phyloP scores from a whole-genome alignment of 1,140 invertebrate genomes.

The Drosophila pseudoananassae region DNA sequence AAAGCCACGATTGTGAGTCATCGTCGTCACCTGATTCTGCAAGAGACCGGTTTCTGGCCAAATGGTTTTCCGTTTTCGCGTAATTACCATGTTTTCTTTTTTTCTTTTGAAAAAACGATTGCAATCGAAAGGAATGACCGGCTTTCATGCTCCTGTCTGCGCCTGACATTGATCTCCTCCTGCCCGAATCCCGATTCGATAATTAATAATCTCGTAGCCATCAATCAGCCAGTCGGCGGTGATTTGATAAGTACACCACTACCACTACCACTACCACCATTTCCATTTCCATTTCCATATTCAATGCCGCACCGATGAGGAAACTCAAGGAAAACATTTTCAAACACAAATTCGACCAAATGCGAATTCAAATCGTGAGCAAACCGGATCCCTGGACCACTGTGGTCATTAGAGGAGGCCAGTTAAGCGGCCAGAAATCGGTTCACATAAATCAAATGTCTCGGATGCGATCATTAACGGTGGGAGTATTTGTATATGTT shows the following conservation, averaged over 20 bases:
- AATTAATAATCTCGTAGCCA: conserved; percentile 32
- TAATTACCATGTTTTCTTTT: conserved; percentile 5
- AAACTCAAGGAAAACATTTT: conserved; percentile 30
- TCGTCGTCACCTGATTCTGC: conserved; percentile 1
- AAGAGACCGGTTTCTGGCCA: not conserved
- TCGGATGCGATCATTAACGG: conserved; percentile 25
- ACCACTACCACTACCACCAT: conserved; percentile 1
- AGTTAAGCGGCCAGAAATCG: conserved; percentile 23
- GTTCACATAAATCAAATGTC: conserved; percentile 44
- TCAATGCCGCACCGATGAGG: conserved; percentile 26
- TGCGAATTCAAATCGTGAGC: conserved; percentile 31
- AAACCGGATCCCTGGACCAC: conserved; percentile 19
- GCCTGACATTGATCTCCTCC: conserved; percentile 36
- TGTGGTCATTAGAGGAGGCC: conserved; percentile 19
- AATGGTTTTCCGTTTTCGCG: not conserved
- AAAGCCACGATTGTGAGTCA: conserved; percentile 26
- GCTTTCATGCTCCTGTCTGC: conserved; percentile 22
- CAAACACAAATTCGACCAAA: conserved; percentile 23
- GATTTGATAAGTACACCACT: conserved; percentile 19
- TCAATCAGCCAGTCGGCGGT: conserved; percentile 33
- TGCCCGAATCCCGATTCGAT: conserved; percentile 27
- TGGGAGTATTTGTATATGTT: conserved; percentile 17
- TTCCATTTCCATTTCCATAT: not conserved
- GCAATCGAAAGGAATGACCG: conserved; percentile 1
- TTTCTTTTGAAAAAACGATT: not conserved